Evolutionary conservation across 1,140 invertebrate genomes (phyloP).

Genomic region (Leptinotarsa texana): DNA sequence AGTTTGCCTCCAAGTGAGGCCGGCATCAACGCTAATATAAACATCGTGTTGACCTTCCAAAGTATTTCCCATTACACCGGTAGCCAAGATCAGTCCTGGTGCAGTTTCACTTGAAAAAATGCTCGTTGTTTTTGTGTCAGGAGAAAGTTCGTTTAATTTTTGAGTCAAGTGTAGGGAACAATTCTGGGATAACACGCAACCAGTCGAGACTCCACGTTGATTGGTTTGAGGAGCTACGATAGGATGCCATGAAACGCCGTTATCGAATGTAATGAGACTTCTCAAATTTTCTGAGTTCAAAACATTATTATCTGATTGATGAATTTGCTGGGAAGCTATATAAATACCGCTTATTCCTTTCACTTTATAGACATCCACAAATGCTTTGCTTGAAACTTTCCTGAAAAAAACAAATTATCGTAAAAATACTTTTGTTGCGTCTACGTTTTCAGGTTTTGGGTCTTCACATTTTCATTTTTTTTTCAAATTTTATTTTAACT

Average conservation of each 20-base stretch:
- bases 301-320: background rate
- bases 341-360: background rate
- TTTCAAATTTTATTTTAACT: too few relatives aligned
- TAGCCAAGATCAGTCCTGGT: background rate
- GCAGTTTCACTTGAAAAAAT: background rate
- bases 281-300: background rate
- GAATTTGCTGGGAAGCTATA: background rate
- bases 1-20: constrained; percentile 77
- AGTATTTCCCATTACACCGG: constrained; percentile 66
- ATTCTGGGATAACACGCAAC: background rate
- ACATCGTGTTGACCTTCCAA: constrained; percentile 71
- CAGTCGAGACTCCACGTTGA: background rate
- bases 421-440: too few relatives aligned
- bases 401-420: background rate
- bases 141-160: background rate
- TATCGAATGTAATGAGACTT: background rate
- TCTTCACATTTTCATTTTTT: too few relatives aligned
- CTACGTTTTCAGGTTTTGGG: too few relatives aligned
- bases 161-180: constrained; percentile 1
- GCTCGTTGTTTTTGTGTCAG: background rate
- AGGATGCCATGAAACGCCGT: background rate
- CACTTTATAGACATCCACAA: background rate
- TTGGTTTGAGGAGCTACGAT: background rate
- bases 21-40: constrained; percentile 83
- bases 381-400: background rate